phyloP scores from a whole-genome alignment of 2,797 vertebrate genomes.

The Siniperca scherzeri region DNA sequence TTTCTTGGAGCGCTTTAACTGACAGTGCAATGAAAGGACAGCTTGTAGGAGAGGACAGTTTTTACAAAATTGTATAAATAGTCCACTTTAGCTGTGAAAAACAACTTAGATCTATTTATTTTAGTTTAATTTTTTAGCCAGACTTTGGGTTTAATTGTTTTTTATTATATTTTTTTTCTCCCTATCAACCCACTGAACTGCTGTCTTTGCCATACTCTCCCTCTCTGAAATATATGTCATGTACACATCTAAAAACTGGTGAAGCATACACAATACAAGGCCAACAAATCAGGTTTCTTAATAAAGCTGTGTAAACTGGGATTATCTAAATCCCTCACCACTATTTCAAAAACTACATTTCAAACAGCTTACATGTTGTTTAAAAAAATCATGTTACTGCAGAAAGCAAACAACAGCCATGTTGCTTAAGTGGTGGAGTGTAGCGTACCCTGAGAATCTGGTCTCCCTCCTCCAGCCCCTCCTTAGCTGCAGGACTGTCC shows the following conservation, averaged over 20 bases:
- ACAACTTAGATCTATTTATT: background rate
- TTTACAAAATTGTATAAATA: constrained; percentile 15
- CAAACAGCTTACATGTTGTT: background rate
- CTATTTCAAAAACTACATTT: background rate
- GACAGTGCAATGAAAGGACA: background rate
- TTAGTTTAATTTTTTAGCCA: background rate
- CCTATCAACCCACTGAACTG: background rate
- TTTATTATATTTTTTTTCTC: background rate
- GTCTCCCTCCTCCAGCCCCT: constrained; percentile 97
- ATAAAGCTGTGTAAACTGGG: background rate
- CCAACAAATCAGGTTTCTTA: background rate
- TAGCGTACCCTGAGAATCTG: constrained; percentile 95
- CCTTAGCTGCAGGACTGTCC: constrained; percentile 97
- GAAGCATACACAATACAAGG: background rate
- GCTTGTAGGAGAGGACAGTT: background rate
- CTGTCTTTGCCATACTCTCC: background rate
- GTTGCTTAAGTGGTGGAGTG: constrained; percentile 1
- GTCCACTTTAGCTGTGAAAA: constrained; percentile 13
- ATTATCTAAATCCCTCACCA: background rate
- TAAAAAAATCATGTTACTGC: background rate
- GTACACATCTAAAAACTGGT: background rate
- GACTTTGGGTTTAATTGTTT: background rate
- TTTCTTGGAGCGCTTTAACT: constrained; percentile 1
- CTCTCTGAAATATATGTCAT: background rate
- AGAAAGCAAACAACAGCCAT: constrained; percentile 1